A percentile compares a stretch with the other conserved stretches of the same genome.
These are phyloP conservation scores for Pelobates cultripes DNA, from an alignment of 2,797 vertebrate genomes.

Conservation along the genomic window DNA sequence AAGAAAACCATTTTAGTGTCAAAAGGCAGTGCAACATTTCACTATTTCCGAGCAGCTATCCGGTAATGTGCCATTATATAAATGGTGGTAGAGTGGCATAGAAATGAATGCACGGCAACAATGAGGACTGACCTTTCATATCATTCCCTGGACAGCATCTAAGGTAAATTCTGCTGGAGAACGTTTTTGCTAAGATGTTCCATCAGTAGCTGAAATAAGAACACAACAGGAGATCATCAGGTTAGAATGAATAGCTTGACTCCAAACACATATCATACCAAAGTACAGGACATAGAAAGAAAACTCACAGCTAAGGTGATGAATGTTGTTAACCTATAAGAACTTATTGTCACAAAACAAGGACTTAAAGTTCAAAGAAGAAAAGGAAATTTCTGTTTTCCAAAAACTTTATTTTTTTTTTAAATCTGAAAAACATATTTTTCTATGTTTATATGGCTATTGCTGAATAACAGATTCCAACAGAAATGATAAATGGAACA, in stretches of 20 bases:
- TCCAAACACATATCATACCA: conserved; percentile 49
- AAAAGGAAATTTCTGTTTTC: not conserved
- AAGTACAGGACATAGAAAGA: conserved; percentile 32
- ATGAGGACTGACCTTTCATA: conserved; percentile 39
- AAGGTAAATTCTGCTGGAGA: conserved; percentile 36
- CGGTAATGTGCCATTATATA: conserved; percentile 22
- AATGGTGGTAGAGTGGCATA: not conserved
- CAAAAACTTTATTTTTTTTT: conserved; percentile 18
- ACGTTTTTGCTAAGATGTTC: conserved; percentile 48
- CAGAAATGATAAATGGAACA: no score
- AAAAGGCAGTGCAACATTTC: not conserved
- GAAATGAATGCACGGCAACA: conserved; percentile 36
- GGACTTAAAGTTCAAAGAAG: conserved; percentile 23
- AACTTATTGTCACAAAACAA: conserved; percentile 9
- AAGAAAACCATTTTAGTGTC: not conserved
- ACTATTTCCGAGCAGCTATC: not conserved
- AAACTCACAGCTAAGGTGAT: conserved; percentile 41
- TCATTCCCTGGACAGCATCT: conserved; percentile 29
- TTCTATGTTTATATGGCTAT: no score
- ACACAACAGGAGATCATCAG: conserved; percentile 52
- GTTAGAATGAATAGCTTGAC: conserved; percentile 37
- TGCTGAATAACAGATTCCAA: no score
- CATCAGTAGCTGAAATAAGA: conserved; percentile 51
- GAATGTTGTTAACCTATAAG: conserved; percentile 46
- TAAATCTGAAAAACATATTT: not conserved